phyloP scores from a whole-genome alignment of 1,140 invertebrate genomes.

The Drosophila sturtevanti region DNA sequence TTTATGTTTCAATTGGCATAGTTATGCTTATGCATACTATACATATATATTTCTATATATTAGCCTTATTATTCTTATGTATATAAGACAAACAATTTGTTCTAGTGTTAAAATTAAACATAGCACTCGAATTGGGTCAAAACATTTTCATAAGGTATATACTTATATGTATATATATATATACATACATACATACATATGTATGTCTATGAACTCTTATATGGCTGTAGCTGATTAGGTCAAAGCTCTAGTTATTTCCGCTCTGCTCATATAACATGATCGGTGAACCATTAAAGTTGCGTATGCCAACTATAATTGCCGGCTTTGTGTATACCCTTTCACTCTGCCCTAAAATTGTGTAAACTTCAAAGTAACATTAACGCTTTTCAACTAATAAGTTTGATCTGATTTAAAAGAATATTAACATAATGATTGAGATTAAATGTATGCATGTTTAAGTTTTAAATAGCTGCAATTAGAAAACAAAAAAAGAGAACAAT shows the following conservation, averaged over 20 bases:
- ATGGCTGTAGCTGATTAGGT: slow-evolving; percentile 29
- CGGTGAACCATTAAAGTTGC: slow-evolving; percentile 3
- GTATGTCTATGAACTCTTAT: neutral
- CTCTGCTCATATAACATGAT: slow-evolving; percentile 2
- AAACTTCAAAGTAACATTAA: no score
- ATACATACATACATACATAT: neutral
- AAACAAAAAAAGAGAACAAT: no score
- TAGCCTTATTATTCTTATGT: no score
- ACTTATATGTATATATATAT: slow-evolving; percentile 3
- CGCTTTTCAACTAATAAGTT: no score
- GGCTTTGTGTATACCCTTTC: neutral
- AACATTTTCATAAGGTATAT: slow-evolving; percentile 39
- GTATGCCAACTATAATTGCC: neutral
- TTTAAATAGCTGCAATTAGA: no score
- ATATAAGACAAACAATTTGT: no score
- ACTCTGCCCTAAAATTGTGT: neutral
- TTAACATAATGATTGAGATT: no score
- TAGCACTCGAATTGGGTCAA: slow-evolving; percentile 31
- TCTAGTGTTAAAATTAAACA: neutral
- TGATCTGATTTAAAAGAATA: no score
- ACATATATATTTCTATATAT: no score
- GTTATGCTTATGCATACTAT: no score
- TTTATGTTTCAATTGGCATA: no score
- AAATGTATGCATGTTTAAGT: no score
- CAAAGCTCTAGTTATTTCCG: slow-evolving; percentile 14